Evolutionary conservation across 2,888 invertebrate species (phyloP).

Genomic region (Polietes domitor): DNA sequence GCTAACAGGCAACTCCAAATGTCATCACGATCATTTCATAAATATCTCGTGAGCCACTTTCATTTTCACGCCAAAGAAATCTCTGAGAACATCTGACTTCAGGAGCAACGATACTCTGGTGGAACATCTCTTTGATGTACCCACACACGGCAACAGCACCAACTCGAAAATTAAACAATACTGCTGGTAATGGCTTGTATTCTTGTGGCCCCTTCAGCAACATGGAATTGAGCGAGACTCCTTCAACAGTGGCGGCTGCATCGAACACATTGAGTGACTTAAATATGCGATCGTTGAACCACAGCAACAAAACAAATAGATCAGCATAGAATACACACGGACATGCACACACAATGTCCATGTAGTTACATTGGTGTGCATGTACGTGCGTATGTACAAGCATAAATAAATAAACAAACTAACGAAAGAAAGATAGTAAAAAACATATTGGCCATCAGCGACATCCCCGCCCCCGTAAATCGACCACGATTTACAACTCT

Average conservation of each 20-base stretch:
- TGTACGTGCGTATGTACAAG: too few species aligned
- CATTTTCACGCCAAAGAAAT: slow-evolving; percentile 17
- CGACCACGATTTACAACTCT: too few species aligned
- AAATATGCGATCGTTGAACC: too few species aligned
- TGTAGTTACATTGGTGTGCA: too few species aligned
- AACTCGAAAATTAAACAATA: slow-evolving; percentile 30
- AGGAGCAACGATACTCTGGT: neutral
- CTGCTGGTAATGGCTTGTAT: slow-evolving; percentile 21
- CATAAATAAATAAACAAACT: too few species aligned
- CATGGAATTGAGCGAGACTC: slow-evolving; percentile 54
- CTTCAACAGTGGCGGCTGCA: slow-evolving; percentile 55
- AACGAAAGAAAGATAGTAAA: too few species aligned
- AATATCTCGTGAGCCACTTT: neutral
- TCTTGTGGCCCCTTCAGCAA: slow-evolving; percentile 37
- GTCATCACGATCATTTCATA: slow-evolving; percentile 42
- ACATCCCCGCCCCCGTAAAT: too few species aligned
- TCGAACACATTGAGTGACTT: too few species aligned
- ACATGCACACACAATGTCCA: too few species aligned
- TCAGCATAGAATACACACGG: too few species aligned
- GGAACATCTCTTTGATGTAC: slow-evolving; percentile 29
- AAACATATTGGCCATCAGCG: too few species aligned
- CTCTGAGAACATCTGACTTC: slow-evolving; percentile 16
- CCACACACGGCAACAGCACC: slow-evolving; percentile 11
- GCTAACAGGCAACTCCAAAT: slow-evolving; percentile 19
- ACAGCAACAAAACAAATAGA: too few species aligned